These are phyloP conservation scores for Grus americana DNA, from an alignment of 2,113 vertebrate species.

Conservation along the genomic window DNA sequence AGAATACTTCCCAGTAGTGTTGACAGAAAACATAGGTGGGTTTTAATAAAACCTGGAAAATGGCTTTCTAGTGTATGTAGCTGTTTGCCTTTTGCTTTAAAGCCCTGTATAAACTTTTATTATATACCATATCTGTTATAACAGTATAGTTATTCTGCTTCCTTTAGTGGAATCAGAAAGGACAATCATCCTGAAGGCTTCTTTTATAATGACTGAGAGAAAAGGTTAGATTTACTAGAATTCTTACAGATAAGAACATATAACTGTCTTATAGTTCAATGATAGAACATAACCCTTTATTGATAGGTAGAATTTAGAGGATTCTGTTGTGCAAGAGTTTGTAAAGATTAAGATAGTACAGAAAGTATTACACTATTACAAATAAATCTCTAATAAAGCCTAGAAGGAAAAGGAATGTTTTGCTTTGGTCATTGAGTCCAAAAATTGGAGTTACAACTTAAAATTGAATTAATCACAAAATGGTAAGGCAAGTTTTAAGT, in stretches of 20 bases:
- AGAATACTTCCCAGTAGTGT: neutral
- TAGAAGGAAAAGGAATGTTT: neutral
- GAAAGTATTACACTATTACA: neutral
- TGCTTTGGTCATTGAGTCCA: neutral
- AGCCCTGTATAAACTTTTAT: neutral
- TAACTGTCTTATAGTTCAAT: neutral
- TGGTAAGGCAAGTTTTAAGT: neutral
- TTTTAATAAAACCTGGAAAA: neutral
- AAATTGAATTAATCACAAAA: neutral
- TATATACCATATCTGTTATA: neutral
- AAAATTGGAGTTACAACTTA: neutral
- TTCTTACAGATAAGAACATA: accelerated
- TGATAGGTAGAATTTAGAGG: neutral
- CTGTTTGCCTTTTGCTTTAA: neutral
- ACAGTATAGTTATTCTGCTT: neutral
- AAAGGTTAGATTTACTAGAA: neutral
- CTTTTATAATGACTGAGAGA: neutral
- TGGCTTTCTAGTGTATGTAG: neutral
- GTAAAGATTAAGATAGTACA: neutral
- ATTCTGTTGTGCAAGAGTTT: neutral
- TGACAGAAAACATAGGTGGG: neutral
- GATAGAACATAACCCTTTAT: neutral
- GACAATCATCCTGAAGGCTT: neutral
- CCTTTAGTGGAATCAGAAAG: neutral
- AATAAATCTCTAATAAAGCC: neutral